Base-by-base conservation (phyloP, 2,113 vertebrate genomes). In the Xenopus laevis region DNA sequence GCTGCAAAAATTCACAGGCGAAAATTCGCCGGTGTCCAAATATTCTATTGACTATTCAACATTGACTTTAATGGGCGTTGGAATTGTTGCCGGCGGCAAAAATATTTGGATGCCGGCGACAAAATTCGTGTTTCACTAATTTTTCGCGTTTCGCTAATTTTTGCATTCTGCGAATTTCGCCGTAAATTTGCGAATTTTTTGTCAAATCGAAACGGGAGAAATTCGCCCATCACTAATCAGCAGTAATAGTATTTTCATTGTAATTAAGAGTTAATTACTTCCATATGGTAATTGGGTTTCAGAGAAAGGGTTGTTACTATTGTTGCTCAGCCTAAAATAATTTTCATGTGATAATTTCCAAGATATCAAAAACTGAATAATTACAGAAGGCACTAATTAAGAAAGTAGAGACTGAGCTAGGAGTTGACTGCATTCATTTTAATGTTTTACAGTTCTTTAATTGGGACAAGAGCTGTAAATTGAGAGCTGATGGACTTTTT, bases 351-450 rank as follows among this genome's bases (percentile, higher is more conserved):
- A 94, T 95, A 93, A 90, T 95, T 95, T 94, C 94, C 89, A 85
- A 89, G 92, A 94, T 94, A 95, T 94, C 93, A 94, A 93, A 94
- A 94, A 91, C 89, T 86, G 94, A 93, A 95, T 95, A 94, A 95
- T 95, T 94, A 95, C 74, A 76, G 66, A 46, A 70, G 92, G 89
- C 92, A 93, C 93, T 95, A 93, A 95, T 95, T 95, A 95, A 93
- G 92, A 92, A 95, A 94, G 93, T 92, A 89, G 90, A 90, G 90
- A 91, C 92, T 92, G 92, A 92, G 93, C 89, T 86, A 78, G 88
- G 93, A 95, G 93, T 93, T 93, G 93, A 91, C 92, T 91, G 93
- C 92, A 95, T 95, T 94, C 92, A 95, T 95, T 95, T 95, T 94
- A 95, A 95, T 95, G 93, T 93, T 94, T 94, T 93, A 93, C 93